Conservation (phyloP, 2,797 vertebrate genomes). For the Rhyacichthys aspro region DNA sequence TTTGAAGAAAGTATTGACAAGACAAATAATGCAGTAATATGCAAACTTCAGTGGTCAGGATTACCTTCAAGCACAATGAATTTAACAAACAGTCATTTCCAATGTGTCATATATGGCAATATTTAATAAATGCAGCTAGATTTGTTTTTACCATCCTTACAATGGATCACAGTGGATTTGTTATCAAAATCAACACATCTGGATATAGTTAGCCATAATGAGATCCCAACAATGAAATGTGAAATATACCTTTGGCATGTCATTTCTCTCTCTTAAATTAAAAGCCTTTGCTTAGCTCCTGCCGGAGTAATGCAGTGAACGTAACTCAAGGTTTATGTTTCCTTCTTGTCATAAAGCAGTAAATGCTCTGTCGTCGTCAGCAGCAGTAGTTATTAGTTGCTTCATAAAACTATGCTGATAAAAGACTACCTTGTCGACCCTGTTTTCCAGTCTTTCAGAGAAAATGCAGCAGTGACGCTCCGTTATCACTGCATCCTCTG, state of each 20-base stretch:
- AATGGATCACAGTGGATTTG: background rate
- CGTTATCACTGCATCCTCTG: background rate
- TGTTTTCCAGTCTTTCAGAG: background rate
- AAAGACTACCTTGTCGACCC: no score
- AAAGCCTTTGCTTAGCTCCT: background rate
- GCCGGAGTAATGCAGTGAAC: background rate
- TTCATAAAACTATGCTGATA: background rate
- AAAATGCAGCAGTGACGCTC: background rate
- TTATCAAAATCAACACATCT: background rate
- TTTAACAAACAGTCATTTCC: no score
- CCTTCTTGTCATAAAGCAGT: constrained; percentile 5
- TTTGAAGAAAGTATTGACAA: no score
- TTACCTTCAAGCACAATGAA: no score
- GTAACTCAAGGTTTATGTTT: constrained; percentile 9
- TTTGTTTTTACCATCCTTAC: background rate
- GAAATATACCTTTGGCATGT: background rate
- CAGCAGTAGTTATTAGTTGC: background rate
- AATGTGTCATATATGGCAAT: no score
- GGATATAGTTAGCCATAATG: background rate
- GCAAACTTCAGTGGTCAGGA: no score
- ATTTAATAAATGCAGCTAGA: no score
- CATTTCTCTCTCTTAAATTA: background rate
- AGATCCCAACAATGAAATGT: background rate
- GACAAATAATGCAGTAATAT: no score
- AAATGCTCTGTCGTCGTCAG: background rate